Percentiles rank a stretch among this genome's conserved stretches.
phyloP scores from a whole-genome alignment of 2,888 invertebrate genomes.

The Harpagoxenus sublaevis region DNA sequence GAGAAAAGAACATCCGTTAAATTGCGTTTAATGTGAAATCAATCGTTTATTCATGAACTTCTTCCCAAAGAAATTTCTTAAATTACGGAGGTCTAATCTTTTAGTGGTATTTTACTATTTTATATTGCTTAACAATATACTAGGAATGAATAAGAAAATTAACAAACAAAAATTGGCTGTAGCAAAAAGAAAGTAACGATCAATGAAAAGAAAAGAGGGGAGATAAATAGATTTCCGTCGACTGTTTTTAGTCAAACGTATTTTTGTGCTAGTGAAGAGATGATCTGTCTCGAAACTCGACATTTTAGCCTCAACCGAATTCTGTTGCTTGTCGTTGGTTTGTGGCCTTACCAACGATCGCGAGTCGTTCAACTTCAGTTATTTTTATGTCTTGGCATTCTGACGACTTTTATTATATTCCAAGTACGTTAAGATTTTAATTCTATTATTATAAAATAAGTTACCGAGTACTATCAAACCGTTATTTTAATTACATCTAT shows the following conservation, averaged over 20 bases:
- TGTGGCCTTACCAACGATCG: constrained; percentile 26
- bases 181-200: no score
- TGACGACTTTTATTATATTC: not conserved
- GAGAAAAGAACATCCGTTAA: not conserved
- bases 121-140: no score
- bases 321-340: constrained; percentile 8
- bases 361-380: not conserved
- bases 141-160: no score
- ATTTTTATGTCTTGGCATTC: not conserved
- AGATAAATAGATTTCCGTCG: not conserved
- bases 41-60: not conserved
- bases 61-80: not conserved
- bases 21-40: not conserved
- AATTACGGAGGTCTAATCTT: not conserved
- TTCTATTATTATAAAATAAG: no score
- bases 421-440: not conserved
- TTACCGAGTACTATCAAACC: not conserved
- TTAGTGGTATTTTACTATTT: not conserved
- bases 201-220: not conserved
- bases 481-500: not conserved
- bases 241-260: not conserved
- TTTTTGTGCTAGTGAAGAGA: not conserved
- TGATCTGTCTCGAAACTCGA: constrained; percentile 15
- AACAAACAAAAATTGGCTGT: no score
- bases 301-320: constrained; percentile 18